These are phyloP conservation scores for Toxotes lorentzi DNA, from an alignment of 2,797 vertebrate genomes.

Conservation along the genomic window DNA sequence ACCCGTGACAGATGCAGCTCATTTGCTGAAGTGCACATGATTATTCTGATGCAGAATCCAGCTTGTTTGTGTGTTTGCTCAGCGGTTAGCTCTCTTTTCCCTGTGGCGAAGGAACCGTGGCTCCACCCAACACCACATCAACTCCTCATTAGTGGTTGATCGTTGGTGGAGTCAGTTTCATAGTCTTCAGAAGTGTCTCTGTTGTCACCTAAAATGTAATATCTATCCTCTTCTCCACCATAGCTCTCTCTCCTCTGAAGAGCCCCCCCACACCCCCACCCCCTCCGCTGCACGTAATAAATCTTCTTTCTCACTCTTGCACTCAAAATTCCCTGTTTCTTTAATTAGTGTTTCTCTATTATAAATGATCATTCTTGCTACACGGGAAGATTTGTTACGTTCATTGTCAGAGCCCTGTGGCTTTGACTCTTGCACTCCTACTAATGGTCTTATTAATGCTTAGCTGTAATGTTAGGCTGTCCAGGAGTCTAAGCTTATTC, in stretches of 20 bases:
- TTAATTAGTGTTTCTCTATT: slow-evolving; percentile 59
- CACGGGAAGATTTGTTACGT: slow-evolving; percentile 38
- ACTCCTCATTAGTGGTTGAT: slow-evolving; percentile 10
- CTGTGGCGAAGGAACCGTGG: slow-evolving; percentile 9
- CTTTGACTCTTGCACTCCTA: slow-evolving; percentile 50
- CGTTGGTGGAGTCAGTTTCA: neutral
- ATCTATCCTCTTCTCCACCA: neutral
- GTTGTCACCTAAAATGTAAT: slow-evolving; percentile 6
- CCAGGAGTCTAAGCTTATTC: slow-evolving; percentile 47
- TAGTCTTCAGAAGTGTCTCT: slow-evolving; percentile 6
- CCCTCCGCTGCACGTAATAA: neutral
- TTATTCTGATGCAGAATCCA: slow-evolving; percentile 10
- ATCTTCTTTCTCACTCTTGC: slow-evolving; percentile 3
- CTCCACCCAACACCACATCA: slow-evolving; percentile 25
- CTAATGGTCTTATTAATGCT: slow-evolving; percentile 56
- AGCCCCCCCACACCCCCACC: neutral
- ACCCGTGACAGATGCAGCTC: slow-evolving; percentile 34
- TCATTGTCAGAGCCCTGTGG: slow-evolving; percentile 47
- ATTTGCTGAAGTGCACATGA: slow-evolving; percentile 42
- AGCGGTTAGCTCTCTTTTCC: neutral
- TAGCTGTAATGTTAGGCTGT: slow-evolving; percentile 38
- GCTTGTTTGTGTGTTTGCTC: slow-evolving; percentile 23
- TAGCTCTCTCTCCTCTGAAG: neutral
- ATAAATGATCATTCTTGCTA: slow-evolving; percentile 39
- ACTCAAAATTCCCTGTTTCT: slow-evolving; percentile 46